Evolutionary conservation across 2,888 invertebrate species (phyloP).

Genomic region (Tiliacea citrago): DNA sequence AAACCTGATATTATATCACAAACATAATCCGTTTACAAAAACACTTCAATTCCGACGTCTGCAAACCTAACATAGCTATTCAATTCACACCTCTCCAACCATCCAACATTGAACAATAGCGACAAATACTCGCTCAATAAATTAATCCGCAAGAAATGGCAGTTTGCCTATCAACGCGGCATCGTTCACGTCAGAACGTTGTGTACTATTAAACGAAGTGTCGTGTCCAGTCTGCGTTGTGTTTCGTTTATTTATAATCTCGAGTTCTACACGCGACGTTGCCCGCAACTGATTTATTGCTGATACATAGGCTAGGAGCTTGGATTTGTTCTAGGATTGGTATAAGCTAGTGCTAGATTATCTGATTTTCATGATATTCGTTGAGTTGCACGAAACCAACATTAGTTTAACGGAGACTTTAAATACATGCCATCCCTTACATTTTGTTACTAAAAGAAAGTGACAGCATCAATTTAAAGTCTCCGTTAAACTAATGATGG

Average conservation of each 20-base stretch:
- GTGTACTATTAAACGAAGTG: conserved; percentile 65
- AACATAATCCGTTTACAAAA: not conserved
- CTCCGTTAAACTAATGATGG: too few relatives aligned
- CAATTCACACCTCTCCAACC: conserved; percentile 39
- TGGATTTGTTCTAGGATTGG: conserved; percentile 33
- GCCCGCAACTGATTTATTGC: conserved; percentile 69
- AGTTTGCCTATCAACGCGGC: conserved; percentile 56
- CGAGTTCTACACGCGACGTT: conserved; percentile 66
- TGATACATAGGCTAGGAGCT: conserved; percentile 63
- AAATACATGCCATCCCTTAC: too few relatives aligned
- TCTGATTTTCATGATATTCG: not conserved
- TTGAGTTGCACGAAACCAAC: too few relatives aligned
- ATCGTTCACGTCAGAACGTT: conserved; percentile 61
- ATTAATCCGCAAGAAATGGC: conserved; percentile 53
- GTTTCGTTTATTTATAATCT: conserved; percentile 74
- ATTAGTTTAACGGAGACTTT: too few relatives aligned
- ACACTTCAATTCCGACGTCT: not conserved
- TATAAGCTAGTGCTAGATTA: not conserved
- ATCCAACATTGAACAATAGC: conserved; percentile 53
- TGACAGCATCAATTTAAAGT: too few relatives aligned
- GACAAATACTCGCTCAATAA: conserved; percentile 61
- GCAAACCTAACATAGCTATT: conserved; percentile 10
- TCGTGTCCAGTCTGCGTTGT: conserved; percentile 63
- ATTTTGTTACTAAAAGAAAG: too few relatives aligned
- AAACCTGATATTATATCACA: not conserved